Percentiles rank a stretch among this genome's conserved stretches.
Conservation (phyloP, 2,797 vertebrate genomes). For the Pseudocheirus occidentalis region DNA sequence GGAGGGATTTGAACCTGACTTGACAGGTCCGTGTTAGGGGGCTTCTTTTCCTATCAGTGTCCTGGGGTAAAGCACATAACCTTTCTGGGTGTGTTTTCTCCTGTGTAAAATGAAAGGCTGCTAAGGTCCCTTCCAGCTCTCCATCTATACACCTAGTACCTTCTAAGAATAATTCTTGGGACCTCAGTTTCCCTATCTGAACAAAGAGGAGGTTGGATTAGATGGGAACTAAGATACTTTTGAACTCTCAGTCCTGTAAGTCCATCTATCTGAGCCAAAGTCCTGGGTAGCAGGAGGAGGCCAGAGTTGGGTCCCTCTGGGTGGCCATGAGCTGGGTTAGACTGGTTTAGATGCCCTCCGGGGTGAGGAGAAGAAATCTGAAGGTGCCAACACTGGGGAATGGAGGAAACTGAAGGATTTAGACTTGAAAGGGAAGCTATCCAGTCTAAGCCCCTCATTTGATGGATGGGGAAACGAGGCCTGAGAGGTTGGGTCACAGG, state of each 20-base stretch:
- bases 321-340: not conserved
- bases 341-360: not conserved
- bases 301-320: not conserved
- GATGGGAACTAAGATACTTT: not conserved
- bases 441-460: not conserved
- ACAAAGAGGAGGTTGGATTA: not conserved
- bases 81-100: not conserved
- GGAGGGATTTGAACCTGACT: not conserved
- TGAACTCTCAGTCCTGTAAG: not conserved
- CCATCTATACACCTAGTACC: not conserved
- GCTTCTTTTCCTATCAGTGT: not conserved
- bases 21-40: not conserved
- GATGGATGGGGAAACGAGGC: not conserved
- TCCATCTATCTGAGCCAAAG: not conserved
- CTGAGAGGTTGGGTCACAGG: not conserved
- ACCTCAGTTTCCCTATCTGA: not conserved
- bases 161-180: not conserved
- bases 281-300: not conserved
- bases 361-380: not conserved
- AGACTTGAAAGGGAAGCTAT: not conserved
- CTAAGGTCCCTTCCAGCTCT: not conserved
- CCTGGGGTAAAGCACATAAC: not conserved
- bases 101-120: not conserved
- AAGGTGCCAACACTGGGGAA: not conserved
- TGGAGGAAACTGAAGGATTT: not conserved